These are phyloP conservation scores for Anguilla marmorata DNA, from an alignment of 2,797 vertebrate species.

Conservation along the genomic window DNA sequence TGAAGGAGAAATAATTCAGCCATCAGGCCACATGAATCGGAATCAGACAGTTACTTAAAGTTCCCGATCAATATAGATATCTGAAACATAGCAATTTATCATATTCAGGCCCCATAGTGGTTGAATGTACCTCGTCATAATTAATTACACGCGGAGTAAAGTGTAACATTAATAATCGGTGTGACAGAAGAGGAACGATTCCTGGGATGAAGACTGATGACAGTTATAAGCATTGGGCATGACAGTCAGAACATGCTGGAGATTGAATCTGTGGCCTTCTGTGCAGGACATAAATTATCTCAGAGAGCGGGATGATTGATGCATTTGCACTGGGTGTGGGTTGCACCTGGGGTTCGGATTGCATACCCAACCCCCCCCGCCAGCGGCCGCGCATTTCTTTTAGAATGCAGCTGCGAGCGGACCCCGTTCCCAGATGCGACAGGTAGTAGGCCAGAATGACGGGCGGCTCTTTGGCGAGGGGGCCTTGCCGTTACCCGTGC, in stretches of 20 bases:
- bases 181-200: conserved; percentile 75
- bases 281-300: conserved; percentile 82
- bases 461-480: not conserved
- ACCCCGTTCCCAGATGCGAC: conserved; percentile 71
- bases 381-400: not conserved
- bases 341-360: conserved; percentile 69
- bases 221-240: conserved; percentile 66
- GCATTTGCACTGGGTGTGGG: conserved; percentile 68
- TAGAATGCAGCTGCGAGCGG: not conserved
- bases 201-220: conserved; percentile 78
- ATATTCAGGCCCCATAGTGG: conserved; percentile 74
- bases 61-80: conserved; percentile 45
- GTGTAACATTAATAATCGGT: conserved; percentile 77
- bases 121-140: conserved; percentile 76
- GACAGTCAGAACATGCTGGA: conserved; percentile 63
- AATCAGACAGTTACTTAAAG: conserved; percentile 29
- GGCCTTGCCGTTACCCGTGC: too few species aligned
- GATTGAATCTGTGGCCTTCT: conserved; percentile 78
- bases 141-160: conserved; percentile 81
- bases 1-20: not conserved
- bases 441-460: conserved; percentile 59
- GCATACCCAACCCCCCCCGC: conserved; percentile 62
- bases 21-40: not conserved
- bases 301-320: conserved; percentile 80
- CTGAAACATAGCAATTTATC: conserved; percentile 72